A percentile compares a stretch with the other conserved stretches of the same genome.
phyloP scores from a whole-genome alignment of 2,888 invertebrate genomes.

The Caenorhabditis uteleia region DNA sequence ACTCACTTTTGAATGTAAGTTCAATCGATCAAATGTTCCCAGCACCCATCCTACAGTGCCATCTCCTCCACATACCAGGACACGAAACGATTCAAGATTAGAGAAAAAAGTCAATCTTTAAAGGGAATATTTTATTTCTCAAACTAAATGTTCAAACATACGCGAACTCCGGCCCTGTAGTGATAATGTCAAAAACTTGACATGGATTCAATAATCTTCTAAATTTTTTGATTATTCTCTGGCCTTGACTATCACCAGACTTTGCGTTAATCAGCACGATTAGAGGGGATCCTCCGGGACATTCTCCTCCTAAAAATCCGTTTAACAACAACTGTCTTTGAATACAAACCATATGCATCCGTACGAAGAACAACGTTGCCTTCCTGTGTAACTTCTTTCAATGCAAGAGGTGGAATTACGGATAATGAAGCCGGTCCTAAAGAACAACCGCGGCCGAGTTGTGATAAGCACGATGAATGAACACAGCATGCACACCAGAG shows the following conservation, averaged over 20 bases:
- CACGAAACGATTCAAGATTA: constrained; percentile 92
- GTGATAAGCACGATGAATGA: constrained; percentile 73
- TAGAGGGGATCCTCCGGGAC: constrained; percentile 73
- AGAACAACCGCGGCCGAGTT: constrained; percentile 82
- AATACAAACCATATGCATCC: constrained; percentile 43
- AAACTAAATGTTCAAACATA: constrained; percentile 71
- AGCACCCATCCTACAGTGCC: constrained; percentile 98
- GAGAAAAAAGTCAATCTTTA: constrained; percentile 83
- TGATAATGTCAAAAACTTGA: constrained; percentile 95
- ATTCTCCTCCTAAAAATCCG: not conserved
- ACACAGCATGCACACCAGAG: constrained; percentile 88
- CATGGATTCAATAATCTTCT: constrained; percentile 91
- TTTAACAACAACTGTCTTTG: not conserved
- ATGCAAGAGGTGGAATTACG: constrained; percentile 89
- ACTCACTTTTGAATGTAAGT: constrained; percentile 76
- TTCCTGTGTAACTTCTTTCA: constrained; percentile 70
- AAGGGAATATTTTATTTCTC: constrained; percentile 2
- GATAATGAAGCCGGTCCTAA: constrained; percentile 88
- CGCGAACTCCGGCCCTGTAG: constrained; percentile 82
- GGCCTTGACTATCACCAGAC: constrained; percentile 96
- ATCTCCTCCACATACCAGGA: constrained; percentile 94
- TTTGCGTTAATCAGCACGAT: constrained; percentile 97
- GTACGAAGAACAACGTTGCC: constrained; percentile 34
- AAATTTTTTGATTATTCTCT: constrained; percentile 91
- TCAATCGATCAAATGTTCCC: constrained; percentile 90